phyloP scores from a whole-genome alignment of 2,888 invertebrate genomes.

The Nemoura dubitans region DNA sequence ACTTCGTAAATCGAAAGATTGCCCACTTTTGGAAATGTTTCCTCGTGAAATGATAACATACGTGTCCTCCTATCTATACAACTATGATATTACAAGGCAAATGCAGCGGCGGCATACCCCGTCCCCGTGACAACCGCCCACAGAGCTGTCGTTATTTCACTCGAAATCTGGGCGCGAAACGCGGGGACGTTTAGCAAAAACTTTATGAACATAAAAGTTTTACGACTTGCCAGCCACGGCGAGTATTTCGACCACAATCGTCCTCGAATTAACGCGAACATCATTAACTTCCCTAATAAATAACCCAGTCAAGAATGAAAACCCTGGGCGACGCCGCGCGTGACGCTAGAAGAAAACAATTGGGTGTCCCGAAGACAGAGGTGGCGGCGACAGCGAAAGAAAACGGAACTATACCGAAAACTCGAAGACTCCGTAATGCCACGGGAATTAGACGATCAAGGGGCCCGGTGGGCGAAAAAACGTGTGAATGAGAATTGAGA shows the following conservation, averaged over 20 bases:
- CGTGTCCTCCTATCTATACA: no score
- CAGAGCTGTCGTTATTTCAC: not conserved
- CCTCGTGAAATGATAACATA: no score
- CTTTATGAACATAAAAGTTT: not conserved
- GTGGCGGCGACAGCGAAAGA: not conserved
- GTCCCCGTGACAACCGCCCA: not conserved
- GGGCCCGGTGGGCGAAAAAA: constrained; percentile 24
- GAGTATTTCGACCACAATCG: constrained; percentile 21
- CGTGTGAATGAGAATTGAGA: constrained; percentile 33
- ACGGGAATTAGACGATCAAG: not conserved
- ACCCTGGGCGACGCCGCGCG: not conserved
- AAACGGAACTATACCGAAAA: constrained; percentile 21
- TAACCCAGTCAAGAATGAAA: not conserved
- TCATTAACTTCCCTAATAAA: not conserved
- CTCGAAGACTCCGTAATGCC: not conserved
- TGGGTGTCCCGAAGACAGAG: not conserved
- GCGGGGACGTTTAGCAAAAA: not conserved
- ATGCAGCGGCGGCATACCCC: no score
- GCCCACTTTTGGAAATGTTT: no score
- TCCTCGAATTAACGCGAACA: not conserved
- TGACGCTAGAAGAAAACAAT: not conserved
- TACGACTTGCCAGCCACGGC: not conserved
- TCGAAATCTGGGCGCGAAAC: not conserved
- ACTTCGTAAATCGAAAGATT: no score
- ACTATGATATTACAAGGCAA: no score